Evolutionary conservation across 2,888 invertebrate species (phyloP), one percentile per base, ranked within the genome.

Genomic region (Cosmopolites sordidus): DNA sequence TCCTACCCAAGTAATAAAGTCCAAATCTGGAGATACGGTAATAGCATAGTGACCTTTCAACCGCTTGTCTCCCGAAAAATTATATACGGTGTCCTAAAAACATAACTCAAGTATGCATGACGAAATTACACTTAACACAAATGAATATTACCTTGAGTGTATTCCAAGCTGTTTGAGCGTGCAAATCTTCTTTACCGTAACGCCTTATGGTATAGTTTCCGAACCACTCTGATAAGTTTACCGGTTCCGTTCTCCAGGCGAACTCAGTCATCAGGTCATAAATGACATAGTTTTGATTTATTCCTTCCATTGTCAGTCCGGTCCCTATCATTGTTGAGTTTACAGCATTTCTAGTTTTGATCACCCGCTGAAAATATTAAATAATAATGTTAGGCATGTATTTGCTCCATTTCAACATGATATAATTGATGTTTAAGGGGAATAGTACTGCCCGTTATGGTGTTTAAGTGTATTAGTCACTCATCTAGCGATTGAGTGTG

Each of bases 281-380:
- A 48, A 96, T 82, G 1, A 90, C 86, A 69, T 95, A 94, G 73
- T 97, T 97, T 72, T 96, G 95, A 70, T 90, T 86, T 48, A 97
- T 97, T 1, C 96, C 97, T 76, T 98, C 97, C 14, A 92, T 92
- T 1, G 95, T 89, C 2, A 97, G 75, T 0, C 97, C 97, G 1
- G 84, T 87, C 2, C 97, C 97, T 27, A 95, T 79, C 87, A 96
- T 86, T 0, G 89, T 87, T 62, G 84, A 86, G 59, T 84, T 83
- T n/a, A 67, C 63, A 62, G 78, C 78, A 2, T 70, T 68, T 60
- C 88, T 79, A 1, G 79, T 83, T 51, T 75, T 69, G 63, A 85
- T 81, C 1, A 87, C 82, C 47, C 83, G 80, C 84, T 85, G 27
- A n/a, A 64, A 64, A n/a, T n/a, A n/a, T n/a, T n/a, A n/a, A n/a